phyloP scores from a whole-genome alignment of 2,113 vertebrate genomes.

The Solea senegalensis region DNA sequence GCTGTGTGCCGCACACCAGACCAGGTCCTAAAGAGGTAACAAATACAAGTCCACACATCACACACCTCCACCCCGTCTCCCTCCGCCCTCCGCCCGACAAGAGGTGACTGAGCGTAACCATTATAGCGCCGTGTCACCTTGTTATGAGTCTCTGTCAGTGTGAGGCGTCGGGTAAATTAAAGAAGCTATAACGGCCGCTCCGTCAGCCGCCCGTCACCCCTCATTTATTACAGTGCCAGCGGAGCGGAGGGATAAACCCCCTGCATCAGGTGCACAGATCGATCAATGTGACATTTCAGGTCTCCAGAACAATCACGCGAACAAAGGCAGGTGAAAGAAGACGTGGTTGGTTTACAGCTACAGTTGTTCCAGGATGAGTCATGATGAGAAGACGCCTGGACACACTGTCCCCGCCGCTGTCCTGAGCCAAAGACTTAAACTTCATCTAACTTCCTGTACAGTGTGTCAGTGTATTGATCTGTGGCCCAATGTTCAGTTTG shows the following conservation, averaged over 20 bases:
- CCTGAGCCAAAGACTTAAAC: conserved; percentile 27
- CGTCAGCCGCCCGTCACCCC: conserved; percentile 61
- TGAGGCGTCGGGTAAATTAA: conserved; percentile 66
- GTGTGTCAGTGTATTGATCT: background rate
- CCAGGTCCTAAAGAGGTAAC: background rate
- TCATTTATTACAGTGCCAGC: conserved; percentile 72
- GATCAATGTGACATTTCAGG: conserved; percentile 77
- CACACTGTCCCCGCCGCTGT: conserved; percentile 18
- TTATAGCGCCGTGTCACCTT: conserved; percentile 66
- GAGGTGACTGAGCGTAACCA: conserved; percentile 70
- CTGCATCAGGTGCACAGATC: conserved; percentile 61
- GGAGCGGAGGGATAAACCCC: conserved; percentile 20
- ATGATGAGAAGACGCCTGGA: conserved; percentile 44
- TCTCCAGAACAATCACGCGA: conserved; percentile 67
- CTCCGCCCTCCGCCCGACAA: conserved; percentile 27
- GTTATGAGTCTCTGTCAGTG: conserved; percentile 74
- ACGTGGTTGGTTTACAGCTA: conserved; percentile 29
- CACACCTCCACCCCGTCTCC: background rate
- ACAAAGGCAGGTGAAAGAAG: conserved; percentile 58
- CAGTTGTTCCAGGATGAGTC: conserved; percentile 42
- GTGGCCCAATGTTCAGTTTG: background rate
- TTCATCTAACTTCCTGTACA: conserved; percentile 16
- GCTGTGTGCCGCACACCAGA: no score
- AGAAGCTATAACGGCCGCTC: conserved; percentile 73
- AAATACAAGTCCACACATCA: conserved; percentile 32